Conservation (phyloP, 2,888 invertebrate species). For the Blomia tropicalis region DNA sequence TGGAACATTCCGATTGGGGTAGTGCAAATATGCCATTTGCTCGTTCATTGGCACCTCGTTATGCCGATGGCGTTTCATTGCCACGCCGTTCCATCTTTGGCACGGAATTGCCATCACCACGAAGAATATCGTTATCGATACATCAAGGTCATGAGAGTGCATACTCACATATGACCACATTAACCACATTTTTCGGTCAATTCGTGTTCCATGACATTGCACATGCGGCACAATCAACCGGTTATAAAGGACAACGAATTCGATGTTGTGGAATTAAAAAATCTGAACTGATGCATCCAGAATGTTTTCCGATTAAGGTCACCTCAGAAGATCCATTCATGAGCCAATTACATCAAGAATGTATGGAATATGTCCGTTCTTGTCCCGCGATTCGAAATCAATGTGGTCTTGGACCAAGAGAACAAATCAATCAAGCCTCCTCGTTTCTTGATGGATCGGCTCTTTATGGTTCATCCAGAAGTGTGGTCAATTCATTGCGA, state of each 20-base stretch:
- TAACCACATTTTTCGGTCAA: conserved; percentile 43
- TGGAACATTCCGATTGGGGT: conserved; percentile 67
- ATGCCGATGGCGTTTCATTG: conserved; percentile 51
- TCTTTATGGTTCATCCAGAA: conserved; percentile 58
- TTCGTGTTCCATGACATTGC: conserved; percentile 43
- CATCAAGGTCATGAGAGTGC: conserved; percentile 39
- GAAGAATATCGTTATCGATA: conserved; percentile 39
- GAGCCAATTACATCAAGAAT: conserved; percentile 34
- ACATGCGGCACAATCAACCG: conserved; percentile 42
- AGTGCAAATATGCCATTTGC: conserved; percentile 57
- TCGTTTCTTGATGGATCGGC: conserved; percentile 59
- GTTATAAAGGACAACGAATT: conserved; percentile 39
- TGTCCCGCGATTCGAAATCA: conserved; percentile 39
- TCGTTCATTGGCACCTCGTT: conserved; percentile 52
- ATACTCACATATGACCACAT: conserved; percentile 40
- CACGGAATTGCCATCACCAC: conserved; percentile 35
- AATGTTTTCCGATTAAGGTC: conserved; percentile 42
- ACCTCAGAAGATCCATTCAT: conserved; percentile 35
- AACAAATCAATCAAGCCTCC: conserved; percentile 63
- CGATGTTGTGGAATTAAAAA: conserved; percentile 40
- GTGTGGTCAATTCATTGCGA: conserved; percentile 49
- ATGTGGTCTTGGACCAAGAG: conserved; percentile 51
- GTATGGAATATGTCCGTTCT: conserved; percentile 40
- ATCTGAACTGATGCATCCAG: conserved; percentile 38
- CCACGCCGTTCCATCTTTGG: conserved; percentile 32